Base-by-base conservation (phyloP, 2,113 vertebrate genomes). In the Ophiodon elongatus region DNA sequence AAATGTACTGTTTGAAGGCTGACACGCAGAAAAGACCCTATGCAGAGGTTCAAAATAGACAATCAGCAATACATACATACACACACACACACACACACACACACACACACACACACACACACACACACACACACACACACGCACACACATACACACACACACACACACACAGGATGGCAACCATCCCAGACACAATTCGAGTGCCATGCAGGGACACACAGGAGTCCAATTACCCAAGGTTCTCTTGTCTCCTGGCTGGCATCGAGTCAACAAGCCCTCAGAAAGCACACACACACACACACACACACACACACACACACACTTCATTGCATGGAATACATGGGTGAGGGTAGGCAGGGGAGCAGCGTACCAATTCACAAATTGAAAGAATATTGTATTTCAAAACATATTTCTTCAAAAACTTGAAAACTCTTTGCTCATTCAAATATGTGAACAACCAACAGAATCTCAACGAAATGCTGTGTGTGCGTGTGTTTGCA, bases 191-290 rank as follows among this genome's bases (percentile, higher is more conserved):
- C 62, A 74, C 54, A 72, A 63, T 83, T 67, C 57, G 4, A 82
- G 70, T 74, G 80, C 79, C 87, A 90, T 71, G 60, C 79, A 79
- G 80, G 75, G 82, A 82, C 54, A 88, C 87, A 81, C 73, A 76
- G 80, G 82, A 87, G 80, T 73, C 84, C 84, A 92, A 87, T 92
- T 92, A 88, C 73, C 85, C 65, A 83, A 74, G 66, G 80, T 85
- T 76, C 73, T 79, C 60, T 81, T 80, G 84, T 80, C 85, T 88
- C 45, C 41, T 78, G 68, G 82, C 64, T 91, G 89, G 87, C 82
- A 67, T 80, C 45, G 25, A 76, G 71, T 85, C 86, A 82, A 86
- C 25, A 8, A 79, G 79, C 73, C 27, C 66, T 75, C 43, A 50
- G 19, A 60, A 60, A 43, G 37, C 29, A 62, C n/a, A 13, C 19